These are phyloP conservation scores for Pollenia amentaria DNA, from an alignment of 2,888 invertebrate species.

Conservation along the genomic window DNA sequence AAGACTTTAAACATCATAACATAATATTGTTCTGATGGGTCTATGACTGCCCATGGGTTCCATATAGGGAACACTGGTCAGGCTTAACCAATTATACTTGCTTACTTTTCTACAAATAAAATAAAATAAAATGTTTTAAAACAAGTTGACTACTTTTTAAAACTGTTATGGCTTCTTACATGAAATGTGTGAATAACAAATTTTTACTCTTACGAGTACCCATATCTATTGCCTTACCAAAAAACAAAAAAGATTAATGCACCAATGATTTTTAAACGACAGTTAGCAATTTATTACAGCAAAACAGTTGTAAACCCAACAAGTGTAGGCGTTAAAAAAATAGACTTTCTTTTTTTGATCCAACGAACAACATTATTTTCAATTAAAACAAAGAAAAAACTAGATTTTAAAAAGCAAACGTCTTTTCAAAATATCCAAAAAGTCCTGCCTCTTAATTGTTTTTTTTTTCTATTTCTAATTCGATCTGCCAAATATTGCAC, in stretches of 20 bases:
- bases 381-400: not conserved
- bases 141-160: too few relatives aligned
- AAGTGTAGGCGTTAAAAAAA: not conserved
- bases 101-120: too few relatives aligned
- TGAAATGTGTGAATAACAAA: too few relatives aligned
- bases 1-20: too few relatives aligned
- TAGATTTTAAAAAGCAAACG: slow-evolving; percentile 24
- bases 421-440: not conserved
- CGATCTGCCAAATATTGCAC: slow-evolving; percentile 31
- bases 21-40: too few relatives aligned
- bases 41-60: too few relatives aligned
- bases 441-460: not conserved
- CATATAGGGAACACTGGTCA: too few relatives aligned
- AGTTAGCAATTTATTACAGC: slow-evolving; percentile 2
- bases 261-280: slow-evolving; percentile 28
- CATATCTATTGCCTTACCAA: not conserved
- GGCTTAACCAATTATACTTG: too few relatives aligned
- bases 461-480: not conserved
- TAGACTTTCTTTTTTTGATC: not conserved
- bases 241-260: slow-evolving; percentile 22
- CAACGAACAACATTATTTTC: not conserved
- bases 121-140: too few relatives aligned
- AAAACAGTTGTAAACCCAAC: not conserved
- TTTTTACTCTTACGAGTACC: not conserved
- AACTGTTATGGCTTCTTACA: too few relatives aligned